Evolutionary conservation across 1,140 invertebrate species (phyloP).

Genomic region (Brachionus paranguensis): DNA sequence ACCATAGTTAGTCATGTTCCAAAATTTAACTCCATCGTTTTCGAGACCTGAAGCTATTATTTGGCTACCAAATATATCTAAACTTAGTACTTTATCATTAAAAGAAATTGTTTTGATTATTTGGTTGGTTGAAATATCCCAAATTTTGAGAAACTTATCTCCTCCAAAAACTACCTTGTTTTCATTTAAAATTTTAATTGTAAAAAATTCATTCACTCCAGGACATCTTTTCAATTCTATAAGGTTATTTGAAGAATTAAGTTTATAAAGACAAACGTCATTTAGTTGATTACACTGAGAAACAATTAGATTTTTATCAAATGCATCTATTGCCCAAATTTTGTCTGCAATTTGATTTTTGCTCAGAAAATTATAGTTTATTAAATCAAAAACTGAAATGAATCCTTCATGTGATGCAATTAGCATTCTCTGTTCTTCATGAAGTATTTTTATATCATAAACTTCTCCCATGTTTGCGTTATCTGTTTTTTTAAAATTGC

Average conservation of each 20-base stretch:
- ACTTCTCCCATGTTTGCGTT: not conserved
- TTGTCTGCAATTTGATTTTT: not conserved
- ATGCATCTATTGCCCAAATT: not conserved
- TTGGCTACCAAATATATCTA: not conserved
- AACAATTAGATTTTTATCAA: not conserved
- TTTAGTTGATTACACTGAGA: not conserved
- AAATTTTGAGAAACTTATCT: not conserved
- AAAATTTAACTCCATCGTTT: not conserved
- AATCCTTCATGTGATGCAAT: not conserved
- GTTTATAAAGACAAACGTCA: not conserved
- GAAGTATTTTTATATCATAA: not conserved
- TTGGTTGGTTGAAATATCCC: not conserved
- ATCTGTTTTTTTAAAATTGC: not conserved
- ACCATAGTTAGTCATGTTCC: not conserved
- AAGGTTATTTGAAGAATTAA: not conserved
- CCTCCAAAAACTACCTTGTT: not conserved
- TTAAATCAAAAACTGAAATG: not conserved
- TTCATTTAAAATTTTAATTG: not conserved
- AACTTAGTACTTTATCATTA: not conserved
- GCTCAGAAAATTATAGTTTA: not conserved
- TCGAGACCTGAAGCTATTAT: not conserved
- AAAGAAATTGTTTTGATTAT: not conserved
- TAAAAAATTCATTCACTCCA: not conserved
- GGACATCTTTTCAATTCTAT: too few species aligned
- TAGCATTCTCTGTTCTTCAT: not conserved